phyloP scores from a whole-genome alignment of 2,888 invertebrate genomes.

The Linnaemya tessellans region DNA sequence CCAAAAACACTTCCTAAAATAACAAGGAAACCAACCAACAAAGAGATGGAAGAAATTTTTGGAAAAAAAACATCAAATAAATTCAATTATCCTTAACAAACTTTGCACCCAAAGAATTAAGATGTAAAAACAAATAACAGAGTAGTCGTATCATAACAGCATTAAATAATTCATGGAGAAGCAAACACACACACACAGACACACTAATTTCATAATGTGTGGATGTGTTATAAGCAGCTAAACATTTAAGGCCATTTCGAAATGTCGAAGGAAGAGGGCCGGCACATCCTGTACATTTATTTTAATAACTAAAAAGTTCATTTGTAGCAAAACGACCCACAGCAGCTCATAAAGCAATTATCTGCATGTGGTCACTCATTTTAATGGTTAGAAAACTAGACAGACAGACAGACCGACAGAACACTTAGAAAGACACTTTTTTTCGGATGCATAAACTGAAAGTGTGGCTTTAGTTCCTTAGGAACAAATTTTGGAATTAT shows the following conservation, averaged over 20 bases:
- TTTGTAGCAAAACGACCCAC: slow-evolving; percentile 78
- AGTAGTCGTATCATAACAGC: slow-evolving; percentile 70
- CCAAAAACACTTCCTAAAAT: not conserved
- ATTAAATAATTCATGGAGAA: slow-evolving; percentile 69
- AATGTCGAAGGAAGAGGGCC: slow-evolving; percentile 2
- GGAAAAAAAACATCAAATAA: slow-evolving; percentile 52
- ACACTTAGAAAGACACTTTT: slow-evolving; percentile 1
- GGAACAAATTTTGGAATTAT: not conserved
- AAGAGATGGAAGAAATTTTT: not conserved
- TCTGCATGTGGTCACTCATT: slow-evolving; percentile 81
- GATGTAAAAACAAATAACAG: slow-evolving; percentile 42
- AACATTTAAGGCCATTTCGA: slow-evolving; percentile 13
- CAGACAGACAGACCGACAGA: slow-evolving; percentile 5
- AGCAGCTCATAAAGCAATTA: slow-evolving; percentile 82
- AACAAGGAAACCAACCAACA: not conserved
- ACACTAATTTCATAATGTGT: slow-evolving; percentile 27
- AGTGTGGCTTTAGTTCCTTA: not conserved
- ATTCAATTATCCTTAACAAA: slow-evolving; percentile 67
- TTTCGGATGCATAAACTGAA: not conserved
- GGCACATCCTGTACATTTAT: slow-evolving; percentile 54
- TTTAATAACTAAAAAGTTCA: slow-evolving; percentile 77
- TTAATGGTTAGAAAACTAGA: slow-evolving; percentile 53
- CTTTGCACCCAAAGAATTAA: slow-evolving; percentile 36
- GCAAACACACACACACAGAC: slow-evolving; percentile 64
- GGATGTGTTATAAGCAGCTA: slow-evolving; percentile 9